A percentile compares a stretch with the other conserved stretches of the same genome.
phyloP scores from a whole-genome alignment of 2,888 invertebrate genomes.

The Acrocyrtus sp. region DNA sequence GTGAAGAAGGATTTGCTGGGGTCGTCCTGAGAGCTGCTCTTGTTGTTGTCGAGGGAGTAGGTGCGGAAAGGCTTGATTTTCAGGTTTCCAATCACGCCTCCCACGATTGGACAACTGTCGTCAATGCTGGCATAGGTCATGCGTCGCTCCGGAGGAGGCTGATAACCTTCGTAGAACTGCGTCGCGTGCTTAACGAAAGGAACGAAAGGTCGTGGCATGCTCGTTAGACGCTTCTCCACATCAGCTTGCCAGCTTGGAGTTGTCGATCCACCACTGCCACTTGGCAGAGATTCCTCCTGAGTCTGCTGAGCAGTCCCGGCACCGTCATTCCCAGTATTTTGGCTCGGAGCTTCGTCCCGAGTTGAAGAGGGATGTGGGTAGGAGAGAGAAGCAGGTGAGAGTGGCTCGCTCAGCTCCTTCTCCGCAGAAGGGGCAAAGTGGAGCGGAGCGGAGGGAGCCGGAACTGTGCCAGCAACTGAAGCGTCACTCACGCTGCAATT shows the following conservation, averaged over 20 bases:
- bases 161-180: constrained; percentile 39
- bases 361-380: constrained; percentile 29
- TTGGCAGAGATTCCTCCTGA: constrained; percentile 9
- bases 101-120: constrained; percentile 32
- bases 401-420: constrained; percentile 10
- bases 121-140: constrained; percentile 56
- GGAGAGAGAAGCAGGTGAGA: constrained; percentile 37
- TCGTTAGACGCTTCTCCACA: constrained; percentile 54
- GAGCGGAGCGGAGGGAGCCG: constrained; percentile 7
- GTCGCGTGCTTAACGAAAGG: constrained; percentile 25
- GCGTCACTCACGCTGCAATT: constrained; percentile 33
- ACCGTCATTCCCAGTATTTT: constrained; percentile 10
- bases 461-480: constrained; percentile 43
- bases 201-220: constrained; percentile 55
- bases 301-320: too few relatives aligned
- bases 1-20: constrained; percentile 66
- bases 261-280: constrained; percentile 8
- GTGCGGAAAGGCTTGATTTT: constrained; percentile 62
- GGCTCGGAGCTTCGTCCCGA: neutral
- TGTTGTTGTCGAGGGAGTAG: constrained; percentile 59
- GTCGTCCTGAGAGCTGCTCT: constrained; percentile 62
- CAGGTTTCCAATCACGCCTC: constrained; percentile 41
- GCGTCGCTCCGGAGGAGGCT: constrained; percentile 50
- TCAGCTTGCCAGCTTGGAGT: constrained; percentile 52
- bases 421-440: neutral